These are phyloP conservation scores for Drosophila fulvimacula DNA, from an alignment of 2,888 invertebrate species.

Conservation along the genomic window DNA sequence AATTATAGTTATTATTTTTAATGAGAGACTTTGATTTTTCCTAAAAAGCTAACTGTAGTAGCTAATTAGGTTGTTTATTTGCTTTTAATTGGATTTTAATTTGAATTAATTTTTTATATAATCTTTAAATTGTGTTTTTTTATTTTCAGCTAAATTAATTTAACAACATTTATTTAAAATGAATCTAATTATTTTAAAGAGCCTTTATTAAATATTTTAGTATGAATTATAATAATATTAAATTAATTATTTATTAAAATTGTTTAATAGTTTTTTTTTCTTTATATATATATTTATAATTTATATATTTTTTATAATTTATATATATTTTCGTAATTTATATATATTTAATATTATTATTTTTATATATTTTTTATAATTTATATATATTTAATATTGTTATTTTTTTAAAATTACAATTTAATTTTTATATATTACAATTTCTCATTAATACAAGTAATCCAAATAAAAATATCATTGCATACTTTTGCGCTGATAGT, in stretches of 20 bases:
- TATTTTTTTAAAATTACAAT: too few relatives aligned
- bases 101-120: neutral
- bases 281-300: too few relatives aligned
- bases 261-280: too few relatives aligned
- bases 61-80: neutral
- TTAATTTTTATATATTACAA: neutral
- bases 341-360: too few relatives aligned
- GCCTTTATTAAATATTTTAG: too few relatives aligned
- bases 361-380: neutral
- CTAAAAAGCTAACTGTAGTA: neutral
- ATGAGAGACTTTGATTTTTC: neutral
- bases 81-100: neutral
- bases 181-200: too few relatives aligned
- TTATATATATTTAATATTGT: neutral
- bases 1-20: neutral
- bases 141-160: neutral
- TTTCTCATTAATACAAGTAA: neutral
- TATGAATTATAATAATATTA: too few relatives aligned
- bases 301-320: too few relatives aligned
- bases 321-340: too few relatives aligned
- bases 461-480: neutral
- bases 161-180: too few relatives aligned
- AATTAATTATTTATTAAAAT: too few relatives aligned
- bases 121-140: neutral
- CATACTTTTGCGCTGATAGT: neutral